Conservation (phyloP, 2,797 vertebrate genomes). For the Chromis chromis region DNA sequence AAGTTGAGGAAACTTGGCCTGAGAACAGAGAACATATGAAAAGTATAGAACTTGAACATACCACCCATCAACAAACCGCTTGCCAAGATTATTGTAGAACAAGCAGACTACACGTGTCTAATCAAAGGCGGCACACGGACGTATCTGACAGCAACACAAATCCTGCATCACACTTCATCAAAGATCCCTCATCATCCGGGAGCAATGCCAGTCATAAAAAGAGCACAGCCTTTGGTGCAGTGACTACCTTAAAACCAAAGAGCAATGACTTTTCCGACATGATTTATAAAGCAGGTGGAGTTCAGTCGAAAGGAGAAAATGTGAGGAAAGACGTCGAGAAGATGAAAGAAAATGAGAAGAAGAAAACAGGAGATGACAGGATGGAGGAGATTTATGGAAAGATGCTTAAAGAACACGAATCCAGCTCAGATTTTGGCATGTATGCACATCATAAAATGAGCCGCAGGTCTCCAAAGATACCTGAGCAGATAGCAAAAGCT, state of each 20-base stretch:
- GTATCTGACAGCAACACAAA: conserved; percentile 19
- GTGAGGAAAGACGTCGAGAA: neutral
- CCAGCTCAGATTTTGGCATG: neutral
- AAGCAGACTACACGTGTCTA: neutral
- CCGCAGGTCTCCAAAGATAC: neutral
- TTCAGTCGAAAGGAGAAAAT: conserved; percentile 20
- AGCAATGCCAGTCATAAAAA: neutral
- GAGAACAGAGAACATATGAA: conserved; percentile 28
- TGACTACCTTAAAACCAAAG: neutral
- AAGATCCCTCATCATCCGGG: conserved; percentile 15
- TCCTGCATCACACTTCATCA: conserved; percentile 17
- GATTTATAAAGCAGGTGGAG: neutral
- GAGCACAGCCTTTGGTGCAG: neutral
- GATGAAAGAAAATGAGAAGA: neutral
- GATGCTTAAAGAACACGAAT: neutral
- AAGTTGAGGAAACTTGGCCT: conserved; percentile 1
- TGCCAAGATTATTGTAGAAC: neutral
- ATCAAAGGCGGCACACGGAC: conserved; percentile 27
- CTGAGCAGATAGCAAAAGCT: neutral
- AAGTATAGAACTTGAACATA: neutral
- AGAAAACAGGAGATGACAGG: neutral
- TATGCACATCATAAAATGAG: neutral
- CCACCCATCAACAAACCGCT: conserved; percentile 8
- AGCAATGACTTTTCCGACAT: neutral
- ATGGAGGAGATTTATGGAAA: neutral